Percentiles rank a stretch among this genome's conserved stretches.
These are phyloP conservation scores for Dallia pectoralis DNA, from an alignment of 2,797 vertebrate species.

Conservation along the genomic window DNA sequence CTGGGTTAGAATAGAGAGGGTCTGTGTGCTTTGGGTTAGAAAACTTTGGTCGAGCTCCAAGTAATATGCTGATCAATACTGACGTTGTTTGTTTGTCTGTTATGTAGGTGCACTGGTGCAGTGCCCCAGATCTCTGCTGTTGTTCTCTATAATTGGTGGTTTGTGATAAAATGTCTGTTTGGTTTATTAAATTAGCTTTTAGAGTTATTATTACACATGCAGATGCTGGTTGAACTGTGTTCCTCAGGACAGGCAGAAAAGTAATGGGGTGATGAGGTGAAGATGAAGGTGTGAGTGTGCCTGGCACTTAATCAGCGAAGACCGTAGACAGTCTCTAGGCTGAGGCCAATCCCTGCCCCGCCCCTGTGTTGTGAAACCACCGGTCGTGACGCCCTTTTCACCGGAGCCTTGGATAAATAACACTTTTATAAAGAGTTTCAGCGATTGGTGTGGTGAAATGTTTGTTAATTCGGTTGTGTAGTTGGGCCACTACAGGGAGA, in stretches of 20 bases:
- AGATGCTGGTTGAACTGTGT: conserved; percentile 10
- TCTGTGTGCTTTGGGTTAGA: too few relatives aligned
- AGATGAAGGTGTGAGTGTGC: background rate
- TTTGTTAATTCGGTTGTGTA: too few relatives aligned
- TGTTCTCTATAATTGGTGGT: conserved; percentile 27
- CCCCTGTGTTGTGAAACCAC: too few relatives aligned
- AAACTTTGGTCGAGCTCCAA: too few relatives aligned
- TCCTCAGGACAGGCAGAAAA: conserved; percentile 21
- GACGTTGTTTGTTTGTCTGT: background rate
- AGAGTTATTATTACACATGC: conserved; percentile 25
- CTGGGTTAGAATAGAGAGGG: too few relatives aligned
- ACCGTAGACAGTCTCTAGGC: background rate
- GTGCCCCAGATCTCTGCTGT: conserved; percentile 20
- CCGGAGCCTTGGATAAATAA: too few relatives aligned
- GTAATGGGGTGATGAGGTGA: background rate
- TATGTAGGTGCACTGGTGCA: background rate
- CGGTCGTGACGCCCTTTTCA: too few relatives aligned
- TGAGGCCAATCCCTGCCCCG: too few relatives aligned
- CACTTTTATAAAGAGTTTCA: too few relatives aligned
- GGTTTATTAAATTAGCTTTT: conserved; percentile 17
- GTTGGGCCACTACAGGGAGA: too few relatives aligned
- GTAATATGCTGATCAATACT: background rate
- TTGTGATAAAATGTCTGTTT: conserved; percentile 29
- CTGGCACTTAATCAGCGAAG: background rate
- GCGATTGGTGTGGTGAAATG: too few relatives aligned